These are phyloP conservation scores for Eurystomus gularis DNA, from an alignment of 2,113 vertebrate genomes.

Conservation along the genomic window DNA sequence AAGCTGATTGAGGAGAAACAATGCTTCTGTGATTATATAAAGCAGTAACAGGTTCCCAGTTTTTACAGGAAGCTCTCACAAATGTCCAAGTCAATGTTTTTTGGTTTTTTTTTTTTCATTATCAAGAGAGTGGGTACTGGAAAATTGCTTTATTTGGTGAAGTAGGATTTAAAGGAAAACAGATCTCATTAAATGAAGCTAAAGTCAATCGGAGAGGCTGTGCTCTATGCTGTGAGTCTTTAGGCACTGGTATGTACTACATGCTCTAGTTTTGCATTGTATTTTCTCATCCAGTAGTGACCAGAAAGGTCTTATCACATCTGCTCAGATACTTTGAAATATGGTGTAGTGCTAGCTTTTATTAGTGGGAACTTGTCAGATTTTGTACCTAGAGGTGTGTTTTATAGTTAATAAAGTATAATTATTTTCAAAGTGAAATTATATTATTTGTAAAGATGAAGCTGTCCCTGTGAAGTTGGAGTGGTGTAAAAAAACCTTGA, in stretches of 20 bases:
- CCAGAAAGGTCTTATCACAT: not conserved
- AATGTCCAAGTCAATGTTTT: not conserved
- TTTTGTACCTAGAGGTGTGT: not conserved
- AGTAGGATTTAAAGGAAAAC: not conserved
- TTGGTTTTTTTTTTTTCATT: not conserved
- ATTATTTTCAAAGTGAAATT: not conserved
- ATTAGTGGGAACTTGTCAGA: not conserved
- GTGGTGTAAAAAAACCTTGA: not conserved
- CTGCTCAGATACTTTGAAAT: not conserved
- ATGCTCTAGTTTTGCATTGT: not conserved
- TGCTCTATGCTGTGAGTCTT: not conserved
- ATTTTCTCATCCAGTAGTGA: not conserved
- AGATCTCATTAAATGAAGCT: not conserved
- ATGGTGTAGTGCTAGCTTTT: not conserved
- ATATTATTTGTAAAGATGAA: not conserved
- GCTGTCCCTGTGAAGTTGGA: not conserved
- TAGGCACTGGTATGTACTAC: rapidly evolving
- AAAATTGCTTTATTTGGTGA: not conserved
- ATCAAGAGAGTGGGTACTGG: not conserved
- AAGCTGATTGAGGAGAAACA: not conserved
- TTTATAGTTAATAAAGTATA: not conserved
- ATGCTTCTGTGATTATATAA: not conserved
- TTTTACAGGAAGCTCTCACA: not conserved
- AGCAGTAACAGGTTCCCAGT: not conserved
- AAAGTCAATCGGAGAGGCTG: not conserved